A percentile compares a stretch with the other conserved stretches of the same genome.
Evolutionary conservation across 2,113 vertebrate genomes (phyloP).

Genomic region (Empidonax alnorum): DNA sequence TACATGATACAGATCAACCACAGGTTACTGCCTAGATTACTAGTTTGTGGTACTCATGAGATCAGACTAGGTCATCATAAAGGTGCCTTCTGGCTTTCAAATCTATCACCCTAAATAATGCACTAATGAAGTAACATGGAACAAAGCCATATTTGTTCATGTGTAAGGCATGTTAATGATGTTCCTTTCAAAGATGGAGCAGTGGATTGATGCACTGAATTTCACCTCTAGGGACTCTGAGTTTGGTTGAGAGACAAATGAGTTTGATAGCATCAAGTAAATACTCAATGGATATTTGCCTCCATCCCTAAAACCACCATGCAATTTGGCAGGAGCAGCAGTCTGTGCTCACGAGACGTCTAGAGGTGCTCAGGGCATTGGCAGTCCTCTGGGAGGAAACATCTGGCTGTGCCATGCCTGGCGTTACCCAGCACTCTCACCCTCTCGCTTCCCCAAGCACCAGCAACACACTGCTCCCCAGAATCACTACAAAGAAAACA

Average conservation of each 20-base stretch:
- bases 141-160: conserved; percentile 60
- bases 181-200: conserved; percentile 39
- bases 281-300: conserved; percentile 35
- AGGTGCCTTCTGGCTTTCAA: conserved; percentile 63
- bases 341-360: conserved; percentile 44
- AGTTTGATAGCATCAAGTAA: conserved; percentile 63
- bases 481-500: conserved; percentile 31
- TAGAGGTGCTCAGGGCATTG: conserved; percentile 43
- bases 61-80: conserved; percentile 60
- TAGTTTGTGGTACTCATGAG: conserved; percentile 50
- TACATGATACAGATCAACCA: conserved; percentile 46
- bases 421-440: neutral
- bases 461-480: neutral
- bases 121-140: conserved; percentile 65
- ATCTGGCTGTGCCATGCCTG: neutral
- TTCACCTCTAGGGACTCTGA: conserved; percentile 67
- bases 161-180: conserved; percentile 61
- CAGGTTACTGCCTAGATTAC: conserved; percentile 54
- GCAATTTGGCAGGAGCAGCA: conserved; percentile 48
- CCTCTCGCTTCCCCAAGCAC: neutral
- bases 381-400: conserved; percentile 27
- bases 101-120: conserved; percentile 38
- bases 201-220: conserved; percentile 57
- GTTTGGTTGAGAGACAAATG: conserved; percentile 56
- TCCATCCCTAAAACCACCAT: conserved; percentile 18